Evolutionary conservation across 2,113 vertebrate species (phyloP).

Genomic region (Pantherophis guttatus): DNA sequence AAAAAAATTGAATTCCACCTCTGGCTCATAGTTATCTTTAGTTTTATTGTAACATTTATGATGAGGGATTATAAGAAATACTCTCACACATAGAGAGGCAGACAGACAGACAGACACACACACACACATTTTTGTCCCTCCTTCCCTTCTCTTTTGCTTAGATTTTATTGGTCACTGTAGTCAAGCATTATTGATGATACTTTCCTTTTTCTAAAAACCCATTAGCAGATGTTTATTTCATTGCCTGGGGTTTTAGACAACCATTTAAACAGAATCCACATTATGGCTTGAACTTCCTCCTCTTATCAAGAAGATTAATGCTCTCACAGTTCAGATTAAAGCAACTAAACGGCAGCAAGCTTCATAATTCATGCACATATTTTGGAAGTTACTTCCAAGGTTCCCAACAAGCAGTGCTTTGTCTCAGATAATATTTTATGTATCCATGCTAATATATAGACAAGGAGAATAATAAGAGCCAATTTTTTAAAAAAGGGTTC

Average conservation of each 20-base stretch:
- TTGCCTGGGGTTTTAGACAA: conserved; percentile 14
- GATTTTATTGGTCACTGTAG: conserved; percentile 12
- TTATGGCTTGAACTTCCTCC: conserved; percentile 31
- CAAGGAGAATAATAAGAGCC: not conserved
- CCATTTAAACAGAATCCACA: conserved; percentile 51
- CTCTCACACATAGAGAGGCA: not conserved
- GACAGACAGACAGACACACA: not conserved
- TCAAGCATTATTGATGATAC: not conserved
- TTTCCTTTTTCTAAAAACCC: conserved; percentile 9
- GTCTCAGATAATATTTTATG: not conserved
- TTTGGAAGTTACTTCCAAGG: conserved; percentile 34
- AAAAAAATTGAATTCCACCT: no score
- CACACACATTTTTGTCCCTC: not conserved
- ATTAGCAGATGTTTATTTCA: conserved; percentile 17
- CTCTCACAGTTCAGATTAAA: conserved; percentile 41
- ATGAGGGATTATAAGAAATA: not conserved
- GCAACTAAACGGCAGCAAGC: conserved; percentile 27
- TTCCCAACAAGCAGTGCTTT: conserved; percentile 9
- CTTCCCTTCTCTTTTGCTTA: not conserved
- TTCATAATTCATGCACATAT: conserved; percentile 47
- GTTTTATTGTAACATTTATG: not conserved
- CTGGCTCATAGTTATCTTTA: not conserved
- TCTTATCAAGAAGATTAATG: conserved; percentile 30
- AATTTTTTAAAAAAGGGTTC: not conserved
- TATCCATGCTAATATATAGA: not conserved